These are phyloP conservation scores for Heliocidaris tuberculata DNA, from an alignment of 35 echinoderm and acorn worm species.

Conservation along the genomic window DNA sequence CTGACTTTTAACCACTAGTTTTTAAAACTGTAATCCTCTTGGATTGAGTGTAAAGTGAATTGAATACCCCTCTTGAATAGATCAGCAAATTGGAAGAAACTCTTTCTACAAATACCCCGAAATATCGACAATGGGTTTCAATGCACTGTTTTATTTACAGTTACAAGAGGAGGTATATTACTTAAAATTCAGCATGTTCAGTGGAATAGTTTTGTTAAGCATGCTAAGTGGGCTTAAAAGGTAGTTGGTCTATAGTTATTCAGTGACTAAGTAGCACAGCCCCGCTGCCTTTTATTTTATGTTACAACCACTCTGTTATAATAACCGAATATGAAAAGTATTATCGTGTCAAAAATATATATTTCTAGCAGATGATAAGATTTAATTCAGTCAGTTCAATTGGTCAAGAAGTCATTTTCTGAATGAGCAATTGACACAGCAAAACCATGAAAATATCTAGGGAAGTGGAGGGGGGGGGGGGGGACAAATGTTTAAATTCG, in stretches of 20 bases:
- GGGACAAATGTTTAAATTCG: too few species aligned
- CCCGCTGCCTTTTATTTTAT: not conserved
- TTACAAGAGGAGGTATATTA: not conserved
- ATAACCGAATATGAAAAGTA: too few species aligned
- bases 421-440: too few species aligned
- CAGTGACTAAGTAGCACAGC: not conserved
- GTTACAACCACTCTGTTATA: not conserved
- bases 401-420: too few species aligned
- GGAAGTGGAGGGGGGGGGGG: too few species aligned
- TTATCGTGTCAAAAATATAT: not conserved
- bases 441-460: too few species aligned
- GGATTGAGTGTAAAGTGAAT: not conserved
- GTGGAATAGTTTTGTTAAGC: not conserved
- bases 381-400: too few species aligned
- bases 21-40: not conserved
- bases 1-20: not conserved
- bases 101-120: not conserved
- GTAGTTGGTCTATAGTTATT: not conserved
- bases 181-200: not conserved
- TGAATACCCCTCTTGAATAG: not conserved
- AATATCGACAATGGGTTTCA: not conserved
- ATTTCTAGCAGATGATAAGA: not conserved
- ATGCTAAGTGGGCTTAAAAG: not conserved
- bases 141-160: not conserved
- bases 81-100: not conserved